Evolutionary conservation across 1,140 invertebrate species (phyloP), one percentile per base, ranked within the genome.

Genomic region (Lordiphosa stackelbergi): DNA sequence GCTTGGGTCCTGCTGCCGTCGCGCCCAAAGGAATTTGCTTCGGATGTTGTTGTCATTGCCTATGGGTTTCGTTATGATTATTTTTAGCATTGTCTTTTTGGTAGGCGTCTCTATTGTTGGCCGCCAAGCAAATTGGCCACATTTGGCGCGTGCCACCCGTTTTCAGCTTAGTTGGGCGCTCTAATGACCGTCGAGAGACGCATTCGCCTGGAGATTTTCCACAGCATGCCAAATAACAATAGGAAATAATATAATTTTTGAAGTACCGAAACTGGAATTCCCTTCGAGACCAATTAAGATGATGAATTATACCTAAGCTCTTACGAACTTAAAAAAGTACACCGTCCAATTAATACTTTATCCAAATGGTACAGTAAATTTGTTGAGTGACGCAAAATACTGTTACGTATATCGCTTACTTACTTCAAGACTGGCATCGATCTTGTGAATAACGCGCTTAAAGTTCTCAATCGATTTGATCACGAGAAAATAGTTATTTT

Each of bases 11-110:
- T 24, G 22, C 22, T 2, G 19, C 19, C 3, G 19, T 19, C 28
- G 13, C 8, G 11, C 7, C 13, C 45, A 10, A 28, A 16, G 61
- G 47, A 43, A 42, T 51, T 51, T 36, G 53, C 40, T 34, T 34
- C 36, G 42, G 43, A 34, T 36, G 13, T 28, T 45, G 6, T 41
- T 41, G 6, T 16, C 13, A 5, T 34, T 51, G 56, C 65, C 65
- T 79, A 65, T 73, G 61, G 69, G 73, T 60, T 64, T 69, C 61
- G 65, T 72, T 65, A 73, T 77, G 73, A 73, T 73, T 69, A 53
- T 73, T 69, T 73, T 73, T 69, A 54, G 64, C 53, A 64, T 66
- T 58, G 69, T 24, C 48, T 43, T 62, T 60, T 52, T 5, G 43
- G 40, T 42, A 34, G 41, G 7, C 38, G 3, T 34, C 51, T 13